phyloP scores from a whole-genome alignment of 37 sponge, comb jelly and placozoan genomes.

The Cliona cf. orientalis region DNA sequence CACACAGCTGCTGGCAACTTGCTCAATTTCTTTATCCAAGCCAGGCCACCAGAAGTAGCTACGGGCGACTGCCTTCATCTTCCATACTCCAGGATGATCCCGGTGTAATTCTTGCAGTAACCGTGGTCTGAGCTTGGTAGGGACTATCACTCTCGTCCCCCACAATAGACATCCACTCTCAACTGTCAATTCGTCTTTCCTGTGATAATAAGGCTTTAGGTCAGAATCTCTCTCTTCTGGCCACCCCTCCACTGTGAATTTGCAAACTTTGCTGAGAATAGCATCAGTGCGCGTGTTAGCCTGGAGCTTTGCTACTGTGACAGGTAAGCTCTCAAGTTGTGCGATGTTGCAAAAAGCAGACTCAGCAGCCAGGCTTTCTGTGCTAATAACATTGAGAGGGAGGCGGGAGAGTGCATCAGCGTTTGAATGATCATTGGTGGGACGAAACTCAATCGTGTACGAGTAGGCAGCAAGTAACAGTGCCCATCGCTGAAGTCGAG shows the following conservation, averaged over 20 bases:
- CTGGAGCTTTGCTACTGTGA: slow-evolving; percentile 10
- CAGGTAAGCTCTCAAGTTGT: background rate
- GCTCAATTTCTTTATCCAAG: slow-evolving; percentile 25
- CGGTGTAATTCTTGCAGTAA: slow-evolving; percentile 21
- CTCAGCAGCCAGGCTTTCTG: background rate
- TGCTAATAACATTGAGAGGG: slow-evolving; percentile 15
- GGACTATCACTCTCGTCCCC: slow-evolving; percentile 22
- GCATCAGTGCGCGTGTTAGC: slow-evolving; percentile 25
- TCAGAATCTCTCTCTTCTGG: background rate
- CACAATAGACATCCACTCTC: slow-evolving; percentile 18
- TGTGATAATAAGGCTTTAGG: background rate
- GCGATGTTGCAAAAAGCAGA: slow-evolving; percentile 10
- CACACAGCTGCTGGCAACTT: slow-evolving; percentile 1
- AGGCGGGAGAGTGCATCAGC: slow-evolving; percentile 64
- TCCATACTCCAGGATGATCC: slow-evolving; percentile 20
- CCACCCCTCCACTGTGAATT: slow-evolving; percentile 46
- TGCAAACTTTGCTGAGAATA: slow-evolving; percentile 40
- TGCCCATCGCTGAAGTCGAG: slow-evolving; percentile 43
- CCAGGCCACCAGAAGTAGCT: slow-evolving; percentile 41
- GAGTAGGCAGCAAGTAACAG: slow-evolving; percentile 42
- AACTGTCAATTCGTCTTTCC: slow-evolving; percentile 14
- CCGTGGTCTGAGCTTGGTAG: background rate
- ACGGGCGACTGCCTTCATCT: slow-evolving; percentile 34
- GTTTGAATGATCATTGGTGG: slow-evolving; percentile 60
- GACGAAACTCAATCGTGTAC: slow-evolving; percentile 62